Conservation (phyloP, 2,113 vertebrate species). For the Cinclus cinclus region DNA sequence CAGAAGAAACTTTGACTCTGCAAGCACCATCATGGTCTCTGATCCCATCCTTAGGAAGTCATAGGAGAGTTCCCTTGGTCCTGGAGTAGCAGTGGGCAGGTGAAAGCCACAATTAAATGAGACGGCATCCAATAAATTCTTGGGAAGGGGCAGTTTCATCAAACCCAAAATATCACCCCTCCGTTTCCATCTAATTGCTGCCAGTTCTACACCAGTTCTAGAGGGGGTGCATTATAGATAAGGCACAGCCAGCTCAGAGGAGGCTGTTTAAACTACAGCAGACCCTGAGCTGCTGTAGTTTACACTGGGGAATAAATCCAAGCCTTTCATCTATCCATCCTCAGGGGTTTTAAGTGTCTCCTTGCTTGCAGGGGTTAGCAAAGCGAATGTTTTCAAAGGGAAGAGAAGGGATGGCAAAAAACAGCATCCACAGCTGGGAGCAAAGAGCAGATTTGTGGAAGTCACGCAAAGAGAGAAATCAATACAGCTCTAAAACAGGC, state of each 20-base stretch:
- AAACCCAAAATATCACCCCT: neutral
- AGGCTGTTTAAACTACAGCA: neutral
- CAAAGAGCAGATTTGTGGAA: conserved; percentile 54
- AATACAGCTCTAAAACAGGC: conserved; percentile 17
- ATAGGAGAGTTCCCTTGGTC: neutral
- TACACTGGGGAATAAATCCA: neutral
- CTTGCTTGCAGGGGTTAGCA: conserved; percentile 11
- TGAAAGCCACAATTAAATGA: neutral
- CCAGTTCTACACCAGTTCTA: neutral
- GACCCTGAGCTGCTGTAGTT: neutral
- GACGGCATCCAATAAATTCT: neutral
- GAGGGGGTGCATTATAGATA: neutral
- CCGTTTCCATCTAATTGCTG: rapidly evolving
- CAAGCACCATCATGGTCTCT: neutral
- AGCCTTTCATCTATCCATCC: neutral
- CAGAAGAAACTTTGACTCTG: neutral
- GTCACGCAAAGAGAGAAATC: conserved; percentile 33
- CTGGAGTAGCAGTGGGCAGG: neutral
- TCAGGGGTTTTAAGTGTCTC: neutral
- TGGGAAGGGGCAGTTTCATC: neutral
- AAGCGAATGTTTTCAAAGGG: neutral
- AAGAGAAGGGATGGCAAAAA: neutral
- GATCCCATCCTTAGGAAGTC: neutral
- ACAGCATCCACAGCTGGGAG: conserved; percentile 6
- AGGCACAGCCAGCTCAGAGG: neutral